Percentiles rank a stretch among this genome's conserved stretches.
Conservation (phyloP, 2,113 vertebrate genomes). For the Xiphorhynchus elegans region DNA sequence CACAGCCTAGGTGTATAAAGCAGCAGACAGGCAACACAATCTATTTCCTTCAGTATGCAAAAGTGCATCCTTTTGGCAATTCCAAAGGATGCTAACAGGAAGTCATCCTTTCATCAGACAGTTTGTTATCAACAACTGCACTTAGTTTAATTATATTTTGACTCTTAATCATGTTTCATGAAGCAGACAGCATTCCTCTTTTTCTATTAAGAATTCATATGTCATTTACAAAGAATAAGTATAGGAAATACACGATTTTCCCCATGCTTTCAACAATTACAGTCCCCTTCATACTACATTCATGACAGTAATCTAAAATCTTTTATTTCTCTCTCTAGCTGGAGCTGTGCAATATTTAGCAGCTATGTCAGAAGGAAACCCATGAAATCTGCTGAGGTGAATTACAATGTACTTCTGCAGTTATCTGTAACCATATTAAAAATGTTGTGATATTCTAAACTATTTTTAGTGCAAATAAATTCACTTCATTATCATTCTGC, state of each 20-base stretch:
- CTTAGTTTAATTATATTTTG: constrained; percentile 44
- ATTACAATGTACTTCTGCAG: not conserved
- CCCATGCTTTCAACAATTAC: not conserved
- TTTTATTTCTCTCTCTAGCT: not conserved
- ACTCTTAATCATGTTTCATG: not conserved
- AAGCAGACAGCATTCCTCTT: not conserved
- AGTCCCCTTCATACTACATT: not conserved
- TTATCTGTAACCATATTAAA: not conserved
- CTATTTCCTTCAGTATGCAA: not conserved
- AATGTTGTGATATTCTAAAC: not conserved
- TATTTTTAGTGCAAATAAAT: constrained; percentile 1
- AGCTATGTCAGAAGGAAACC: not conserved
- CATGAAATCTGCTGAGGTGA: constrained; percentile 5
- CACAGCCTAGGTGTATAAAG: not conserved
- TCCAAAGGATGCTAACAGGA: not conserved
- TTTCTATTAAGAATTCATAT: not conserved
- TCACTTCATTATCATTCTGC: not conserved
- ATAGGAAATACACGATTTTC: not conserved
- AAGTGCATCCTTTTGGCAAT: not conserved
- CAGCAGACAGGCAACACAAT: not conserved
- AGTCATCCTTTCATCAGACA: constrained; percentile 2
- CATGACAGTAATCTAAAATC: not conserved
- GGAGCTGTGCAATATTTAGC: not conserved
- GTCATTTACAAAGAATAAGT: not conserved
- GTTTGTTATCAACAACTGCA: not conserved